A percentile compares a stretch with the other conserved stretches of the same genome.
Evolutionary conservation across 2,797 vertebrate species (phyloP).

Genomic region (Pseudochirops corinnae): DNA sequence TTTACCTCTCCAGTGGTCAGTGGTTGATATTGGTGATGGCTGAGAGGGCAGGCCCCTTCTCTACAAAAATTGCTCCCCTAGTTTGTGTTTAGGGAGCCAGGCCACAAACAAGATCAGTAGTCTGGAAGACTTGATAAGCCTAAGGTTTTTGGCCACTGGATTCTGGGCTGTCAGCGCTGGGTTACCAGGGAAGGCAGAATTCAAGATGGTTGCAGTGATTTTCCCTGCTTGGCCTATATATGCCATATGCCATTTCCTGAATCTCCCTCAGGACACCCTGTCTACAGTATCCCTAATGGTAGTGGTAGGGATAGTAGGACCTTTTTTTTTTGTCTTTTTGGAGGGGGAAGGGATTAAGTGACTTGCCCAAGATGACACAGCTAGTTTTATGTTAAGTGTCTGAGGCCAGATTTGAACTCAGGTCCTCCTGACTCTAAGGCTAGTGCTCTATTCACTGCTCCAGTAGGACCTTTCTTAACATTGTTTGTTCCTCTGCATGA

Average conservation of each 20-base stretch:
- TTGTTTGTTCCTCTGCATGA: neutral
- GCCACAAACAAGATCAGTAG: neutral
- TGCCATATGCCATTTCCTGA: neutral
- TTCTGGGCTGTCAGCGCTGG: neutral
- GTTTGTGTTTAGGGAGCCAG: neutral
- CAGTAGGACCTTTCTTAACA: neutral
- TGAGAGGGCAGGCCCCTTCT: neutral
- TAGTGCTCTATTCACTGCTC: too few species aligned
- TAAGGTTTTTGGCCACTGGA: neutral
- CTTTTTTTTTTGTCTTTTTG: neutral
- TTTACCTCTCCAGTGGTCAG: neutral
- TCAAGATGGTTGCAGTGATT: neutral
- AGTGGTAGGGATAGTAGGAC: neutral
- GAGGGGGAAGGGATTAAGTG: too few species aligned
- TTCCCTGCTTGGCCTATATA: neutral
- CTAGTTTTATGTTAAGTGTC: too few species aligned
- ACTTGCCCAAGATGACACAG: too few species aligned
- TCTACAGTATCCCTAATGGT: neutral
- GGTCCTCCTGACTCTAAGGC: too few species aligned
- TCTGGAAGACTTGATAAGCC: neutral
- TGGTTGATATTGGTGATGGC: neutral
- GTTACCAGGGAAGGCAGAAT: neutral
- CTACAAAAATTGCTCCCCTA: neutral
- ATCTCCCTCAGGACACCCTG: neutral
- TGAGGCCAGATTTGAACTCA: too few species aligned